These are phyloP conservation scores for Kuschelorhynchus macadamiae DNA, from an alignment of 2,888 invertebrate genomes.

Conservation along the genomic window DNA sequence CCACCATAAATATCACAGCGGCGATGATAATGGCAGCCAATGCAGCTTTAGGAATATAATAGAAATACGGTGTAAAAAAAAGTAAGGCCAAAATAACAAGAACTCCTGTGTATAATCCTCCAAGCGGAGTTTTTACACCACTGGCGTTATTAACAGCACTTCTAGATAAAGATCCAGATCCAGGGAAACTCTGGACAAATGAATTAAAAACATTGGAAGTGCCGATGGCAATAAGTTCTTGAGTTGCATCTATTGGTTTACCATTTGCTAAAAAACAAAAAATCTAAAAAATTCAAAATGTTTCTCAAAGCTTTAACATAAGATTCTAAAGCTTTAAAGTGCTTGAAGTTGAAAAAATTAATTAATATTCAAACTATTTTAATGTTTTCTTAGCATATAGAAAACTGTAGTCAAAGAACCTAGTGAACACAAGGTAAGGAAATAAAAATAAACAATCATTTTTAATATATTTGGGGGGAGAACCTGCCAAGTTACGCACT, in stretches of 20 bases:
- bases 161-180: conserved; percentile 85
- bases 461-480: no score
- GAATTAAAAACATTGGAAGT: conserved; percentile 86
- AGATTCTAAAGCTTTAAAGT: no score
- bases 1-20: conserved; percentile 93
- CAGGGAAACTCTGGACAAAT: conserved; percentile 89
- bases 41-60: conserved; percentile 87
- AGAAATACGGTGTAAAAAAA: conserved; percentile 91
- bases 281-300: background rate
- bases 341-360: no score
- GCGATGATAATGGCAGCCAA: conserved; percentile 92
- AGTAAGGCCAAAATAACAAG: conserved; percentile 87
- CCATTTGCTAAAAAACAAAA: conserved; percentile 73
- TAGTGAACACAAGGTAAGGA: no score
- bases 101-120: conserved; percentile 84
- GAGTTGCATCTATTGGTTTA: conserved; percentile 88
- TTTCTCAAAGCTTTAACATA: no score
- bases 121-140: conserved; percentile 89
- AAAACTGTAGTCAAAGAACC: no score
- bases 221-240: conserved; percentile 91
- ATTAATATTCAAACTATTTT: no score
- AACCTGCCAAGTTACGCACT: no score
- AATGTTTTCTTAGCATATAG: no score
- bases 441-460: no score
- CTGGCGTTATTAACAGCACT: conserved; percentile 92